Evolutionary conservation across 1,140 invertebrate species (phyloP), one percentile per base, ranked within the genome.

Genomic region (Limonius californicus): DNA sequence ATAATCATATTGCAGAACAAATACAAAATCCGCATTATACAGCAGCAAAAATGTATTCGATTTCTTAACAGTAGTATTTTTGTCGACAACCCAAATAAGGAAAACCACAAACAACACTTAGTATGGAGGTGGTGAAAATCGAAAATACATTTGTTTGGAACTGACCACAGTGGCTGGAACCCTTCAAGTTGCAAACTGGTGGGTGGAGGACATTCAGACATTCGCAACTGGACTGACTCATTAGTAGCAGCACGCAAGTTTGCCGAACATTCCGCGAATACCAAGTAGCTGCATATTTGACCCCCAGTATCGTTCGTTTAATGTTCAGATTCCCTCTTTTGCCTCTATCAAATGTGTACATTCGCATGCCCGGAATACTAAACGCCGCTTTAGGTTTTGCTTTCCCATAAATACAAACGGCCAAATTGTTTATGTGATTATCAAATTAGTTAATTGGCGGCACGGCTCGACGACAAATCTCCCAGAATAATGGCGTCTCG

Each of bases 251-350:
- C 64, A 67, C 65, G 63, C 67, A 66, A 69, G 67, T 69, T 69
- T 69, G 59, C 60, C 60, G 62, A 69, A 69, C 67, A 67, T 67
- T 67, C 54, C 57, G 19, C 43, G 67, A 64, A 69, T 69, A 69
- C 67, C 67, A 69, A 69, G 66, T 62, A 69, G 67, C 53, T 69
- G 64, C 67, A 69, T 69, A 69, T 69, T 69, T 69, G 67, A 67
- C n/a, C 67, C 67, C 62, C 60, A 59, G 67, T 66, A 63, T 66
- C 57, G 62, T 60, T 62, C 59, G 67, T 69, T 69, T 64, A 66
- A 67, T 59, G 67, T 67, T 69, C 67, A 62, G 65, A 69, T 69
- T 64, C 67, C 59, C 67, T 59, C 65, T 67, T 67, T 66, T 64
- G 62, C 65, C 65, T 69, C 67, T 65, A 69, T 69, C 64, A 69